Percentiles rank a stretch among this genome's conserved stretches.
phyloP scores from a whole-genome alignment of 2,888 invertebrate species.

The Adelognathus sp. region DNA sequence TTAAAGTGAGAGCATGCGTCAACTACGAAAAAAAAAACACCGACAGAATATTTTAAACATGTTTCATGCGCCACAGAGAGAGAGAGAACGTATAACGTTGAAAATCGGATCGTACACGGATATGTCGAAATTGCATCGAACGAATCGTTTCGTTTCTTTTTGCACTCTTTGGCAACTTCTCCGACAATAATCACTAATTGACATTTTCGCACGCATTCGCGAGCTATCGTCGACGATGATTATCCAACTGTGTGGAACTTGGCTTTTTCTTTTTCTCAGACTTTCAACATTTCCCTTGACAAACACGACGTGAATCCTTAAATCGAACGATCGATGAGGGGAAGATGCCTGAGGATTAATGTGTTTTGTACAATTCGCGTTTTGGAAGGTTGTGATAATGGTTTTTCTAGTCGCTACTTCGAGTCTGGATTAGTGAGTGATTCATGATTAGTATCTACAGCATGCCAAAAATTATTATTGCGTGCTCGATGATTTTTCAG shows the following conservation, averaged over 20 bases:
- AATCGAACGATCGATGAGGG: constrained; percentile 3
- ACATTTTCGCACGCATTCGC: not conserved
- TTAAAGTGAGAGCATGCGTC: constrained; percentile 60
- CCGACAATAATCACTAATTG: no score
- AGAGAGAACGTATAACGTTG: constrained; percentile 27
- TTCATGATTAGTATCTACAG: not conserved
- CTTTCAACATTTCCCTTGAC: constrained; percentile 60
- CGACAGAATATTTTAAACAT: constrained; percentile 74
- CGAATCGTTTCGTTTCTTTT: not conserved
- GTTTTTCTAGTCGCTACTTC: not conserved
- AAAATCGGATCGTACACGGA: constrained; percentile 15
- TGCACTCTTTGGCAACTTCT: not conserved
- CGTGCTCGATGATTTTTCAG: not conserved
- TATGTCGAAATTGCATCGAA: constrained; percentile 46
- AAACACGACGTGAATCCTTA: constrained; percentile 54
- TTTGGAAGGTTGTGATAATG: constrained; percentile 11
- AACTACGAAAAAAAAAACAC: constrained; percentile 71
- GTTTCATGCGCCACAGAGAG: constrained; percentile 76
- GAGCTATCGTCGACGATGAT: not conserved
- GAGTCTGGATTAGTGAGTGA: not conserved
- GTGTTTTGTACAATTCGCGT: constrained; percentile 41
- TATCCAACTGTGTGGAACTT: constrained; percentile 31
- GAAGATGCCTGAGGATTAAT: constrained; percentile 5
- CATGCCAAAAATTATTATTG: not conserved
- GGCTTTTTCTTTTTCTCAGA: no score